Evolutionary conservation across 2,888 invertebrate genomes (phyloP).

Genomic region (Eudasyphora cyanicolor): DNA sequence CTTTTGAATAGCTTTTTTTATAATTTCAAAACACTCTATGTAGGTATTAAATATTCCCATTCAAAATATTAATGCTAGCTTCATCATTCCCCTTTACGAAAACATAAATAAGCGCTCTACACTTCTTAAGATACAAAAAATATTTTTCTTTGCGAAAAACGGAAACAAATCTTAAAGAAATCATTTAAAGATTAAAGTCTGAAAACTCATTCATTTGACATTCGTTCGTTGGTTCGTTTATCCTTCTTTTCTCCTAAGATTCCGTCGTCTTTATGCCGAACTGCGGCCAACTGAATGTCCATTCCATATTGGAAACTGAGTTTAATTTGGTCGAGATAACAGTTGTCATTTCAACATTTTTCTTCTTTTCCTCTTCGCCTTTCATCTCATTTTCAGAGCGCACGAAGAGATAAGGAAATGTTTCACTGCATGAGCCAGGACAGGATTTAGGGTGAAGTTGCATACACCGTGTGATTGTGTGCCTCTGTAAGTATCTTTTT

Average conservation of each 20-base stretch:
- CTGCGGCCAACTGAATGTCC: constrained; percentile 32
- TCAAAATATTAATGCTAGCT: too few relatives aligned
- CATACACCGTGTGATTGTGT: too few relatives aligned
- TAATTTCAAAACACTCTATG: too few relatives aligned
- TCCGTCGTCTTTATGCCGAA: neutral
- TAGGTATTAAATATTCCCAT: too few relatives aligned
- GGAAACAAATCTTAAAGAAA: constrained; percentile 40
- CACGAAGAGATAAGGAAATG: constrained; percentile 43
- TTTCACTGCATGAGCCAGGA: constrained; percentile 14
- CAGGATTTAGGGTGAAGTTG: constrained; percentile 58
- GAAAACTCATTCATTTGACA: constrained; percentile 50
- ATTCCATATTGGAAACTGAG: constrained; percentile 49
- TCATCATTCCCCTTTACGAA: too few relatives aligned
- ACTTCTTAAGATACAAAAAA: neutral
- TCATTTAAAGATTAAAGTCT: constrained; percentile 56
- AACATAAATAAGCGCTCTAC: too few relatives aligned
- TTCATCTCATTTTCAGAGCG: neutral
- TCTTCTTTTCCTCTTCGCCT: neutral
- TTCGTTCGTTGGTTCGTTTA: too few relatives aligned
- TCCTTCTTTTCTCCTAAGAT: neutral
- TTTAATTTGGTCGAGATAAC: constrained; percentile 61
- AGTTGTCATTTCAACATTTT: constrained; percentile 54
- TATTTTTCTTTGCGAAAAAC: neutral
- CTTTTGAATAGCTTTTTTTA: too few relatives aligned
- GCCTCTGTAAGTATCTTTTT: constrained; percentile 12